Evolutionary conservation across 2,113 vertebrate species (phyloP), one percentile per base, ranked within the genome.

Genomic region (Brachyhypopomus occidentalis): DNA sequence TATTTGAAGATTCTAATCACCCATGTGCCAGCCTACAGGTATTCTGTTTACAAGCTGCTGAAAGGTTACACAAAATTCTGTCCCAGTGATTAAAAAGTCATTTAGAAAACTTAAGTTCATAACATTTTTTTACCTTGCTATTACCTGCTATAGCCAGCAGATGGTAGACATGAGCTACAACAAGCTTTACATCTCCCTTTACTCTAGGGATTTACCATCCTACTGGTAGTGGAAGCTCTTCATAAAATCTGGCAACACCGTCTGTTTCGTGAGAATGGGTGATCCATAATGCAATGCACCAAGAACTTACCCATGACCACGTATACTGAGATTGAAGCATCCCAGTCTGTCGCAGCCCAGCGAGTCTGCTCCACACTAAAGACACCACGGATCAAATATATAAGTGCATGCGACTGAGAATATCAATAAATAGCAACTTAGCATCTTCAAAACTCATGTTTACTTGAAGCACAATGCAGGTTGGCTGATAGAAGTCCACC

Each of bases 241-340:
- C 41, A 41, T 60, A 60, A 20, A 60, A 20, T n/a, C 59, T 62
- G 23, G 22, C 22, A 62, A 25, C 23, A 23, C 56, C 20, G 22
- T 4, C 8, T 27, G 27, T 52, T 12, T 11, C 12, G 1, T 27
- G 4, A 63, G 9, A 63, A 30, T 19, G 1, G 6, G 14, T 17
- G 25, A 66, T 5, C 30, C 14, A 66, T 2, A 64, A 25, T 52
- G 60, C 67, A 77, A n/a, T 30, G 23, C n/a, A 58, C 69, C 19
- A 27, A 56, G 48, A 36, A 63, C 95, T 95, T 86, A 99, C 98
- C 98, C 98, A 2, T 99, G 98, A 82, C 98, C 98, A 89, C 97
- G 95, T 89, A 99, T 99, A 67, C 98, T 99, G 87, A 99, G 96
- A 90, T 99, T 99, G 87, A 99, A 99, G 89, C 98, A 99, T 79